Evolutionary conservation across 2,888 invertebrate genomes (phyloP), one percentile per base, ranked within the genome.

Genomic region (Diachrysia chrysitis): DNA sequence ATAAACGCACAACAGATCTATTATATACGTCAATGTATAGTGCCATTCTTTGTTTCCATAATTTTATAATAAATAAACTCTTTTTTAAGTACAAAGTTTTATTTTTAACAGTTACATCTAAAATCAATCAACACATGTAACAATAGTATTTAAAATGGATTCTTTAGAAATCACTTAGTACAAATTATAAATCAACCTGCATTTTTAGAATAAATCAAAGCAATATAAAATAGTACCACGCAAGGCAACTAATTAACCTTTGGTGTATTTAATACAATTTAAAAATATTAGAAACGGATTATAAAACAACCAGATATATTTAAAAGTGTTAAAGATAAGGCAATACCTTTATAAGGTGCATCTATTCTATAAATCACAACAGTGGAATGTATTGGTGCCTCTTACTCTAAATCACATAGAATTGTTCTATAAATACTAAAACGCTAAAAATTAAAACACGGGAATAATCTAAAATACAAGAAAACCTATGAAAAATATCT

Each of bases 321-420:
- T 69, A 80, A 82, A 75, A 81, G 78, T 83, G 83, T 71, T 74
- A 81, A 80, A 71, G 67, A 66, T 76, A 76, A 68, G 61, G 63
- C 48, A 70, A 21, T 46, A 85, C 87, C 84, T 87, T 89, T 69
- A 76, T 69, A 87, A 87, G 87, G 88, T 87, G 79, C 79, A 73
- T 81, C 87, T 92, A 92, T 77, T 86, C 87, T 90, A 91, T 85
- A 87, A 90, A 94, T 94, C 93, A 94, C 94, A 94, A 93, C 87
- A 90, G 91, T 93, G 94, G 95, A 94, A 94, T 93, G 93, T 88
- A 86, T 83, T 71, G 70, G 92, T 93, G 93, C 90, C 85, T 84
- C 93, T 93, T 93, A 94, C 69, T 86, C 90, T 92, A 93, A 89
- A 94, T 95, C 95, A 95, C 95, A 92, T 91, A 93, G 91, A 90